These are phyloP conservation scores for Maccullochella peelii DNA, from an alignment of 2,113 vertebrate genomes.

Conservation along the genomic window DNA sequence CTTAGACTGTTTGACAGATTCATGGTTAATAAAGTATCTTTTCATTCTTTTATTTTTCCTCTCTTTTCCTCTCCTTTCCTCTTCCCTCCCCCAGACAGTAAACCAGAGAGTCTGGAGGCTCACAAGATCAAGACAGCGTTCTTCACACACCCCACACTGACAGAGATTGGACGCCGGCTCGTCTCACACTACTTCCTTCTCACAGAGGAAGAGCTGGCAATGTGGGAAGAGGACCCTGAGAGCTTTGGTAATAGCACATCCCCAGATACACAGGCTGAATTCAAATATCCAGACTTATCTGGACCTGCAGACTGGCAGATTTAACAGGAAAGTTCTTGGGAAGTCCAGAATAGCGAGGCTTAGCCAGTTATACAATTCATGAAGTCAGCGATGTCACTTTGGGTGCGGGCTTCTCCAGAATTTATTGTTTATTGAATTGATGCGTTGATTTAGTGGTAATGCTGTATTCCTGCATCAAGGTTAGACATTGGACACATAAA, in stretches of 20 bases:
- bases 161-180: conserved; percentile 93
- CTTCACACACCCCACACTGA: conserved; percentile 95
- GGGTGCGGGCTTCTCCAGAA: background rate
- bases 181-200: conserved; percentile 97
- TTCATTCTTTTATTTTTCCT: background rate
- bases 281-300: conserved; percentile 40
- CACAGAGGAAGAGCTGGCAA: conserved; percentile 93
- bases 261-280: conserved; percentile 18
- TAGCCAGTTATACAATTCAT: background rate
- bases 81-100: conserved; percentile 87
- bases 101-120: conserved; percentile 94
- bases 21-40: background rate
- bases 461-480: background rate
- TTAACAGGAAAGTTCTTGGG: conserved; percentile 13
- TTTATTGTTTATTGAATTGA: background rate
- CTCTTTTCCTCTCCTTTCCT: background rate
- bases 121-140: conserved; percentile 95
- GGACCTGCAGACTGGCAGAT: conserved; percentile 4
- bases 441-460: background rate
- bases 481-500: background rate
- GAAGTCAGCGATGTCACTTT: background rate
- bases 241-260: conserved; percentile 89
- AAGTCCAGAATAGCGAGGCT: background rate
- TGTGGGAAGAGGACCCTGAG: conserved; percentile 99
- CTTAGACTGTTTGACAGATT: background rate